Percentiles rank a stretch among this genome's conserved stretches.
These are phyloP conservation scores for Melanaphis sacchari DNA, from an alignment of 1,140 invertebrate genomes.

Conservation along the genomic window DNA sequence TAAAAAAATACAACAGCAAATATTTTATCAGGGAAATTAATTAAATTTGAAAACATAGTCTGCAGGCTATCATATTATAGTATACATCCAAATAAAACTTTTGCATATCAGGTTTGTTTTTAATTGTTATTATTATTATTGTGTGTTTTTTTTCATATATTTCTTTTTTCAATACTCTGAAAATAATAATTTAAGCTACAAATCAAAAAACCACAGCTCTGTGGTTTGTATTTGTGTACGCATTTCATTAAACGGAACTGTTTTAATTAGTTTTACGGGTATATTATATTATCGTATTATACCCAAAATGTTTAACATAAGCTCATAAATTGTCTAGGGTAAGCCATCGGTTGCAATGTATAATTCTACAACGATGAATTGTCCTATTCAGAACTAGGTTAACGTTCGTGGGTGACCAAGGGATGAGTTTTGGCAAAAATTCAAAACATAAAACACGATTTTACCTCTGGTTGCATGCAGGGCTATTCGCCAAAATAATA, in stretches of 20 bases:
- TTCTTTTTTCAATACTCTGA: not conserved
- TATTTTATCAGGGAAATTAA: not conserved
- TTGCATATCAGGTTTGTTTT: not conserved
- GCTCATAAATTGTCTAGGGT: not conserved
- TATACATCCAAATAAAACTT: not conserved
- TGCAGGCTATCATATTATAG: not conserved
- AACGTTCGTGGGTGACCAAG: constrained; percentile 13
- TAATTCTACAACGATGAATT: not conserved
- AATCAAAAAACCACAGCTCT: constrained; percentile 2
- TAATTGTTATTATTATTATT: not conserved
- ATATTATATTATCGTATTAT: not conserved
- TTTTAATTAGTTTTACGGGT: constrained; percentile 28
- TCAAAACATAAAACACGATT: constrained; percentile 22
- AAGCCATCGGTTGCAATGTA: not conserved
- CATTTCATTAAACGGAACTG: not conserved
- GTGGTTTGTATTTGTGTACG: not conserved
- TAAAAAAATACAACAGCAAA: constrained; percentile 9
- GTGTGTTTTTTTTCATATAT: not conserved
- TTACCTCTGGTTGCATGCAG: not conserved
- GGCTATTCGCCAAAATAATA: constrained; percentile 2
- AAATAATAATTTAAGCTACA: not conserved
- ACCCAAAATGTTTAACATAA: not conserved
- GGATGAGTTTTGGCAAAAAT: constrained; percentile 33
- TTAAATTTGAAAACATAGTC: not conserved
- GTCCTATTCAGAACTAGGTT: not conserved